phyloP scores from a whole-genome alignment of 1,140 invertebrate species.

The Drosophila asahinai region DNA sequence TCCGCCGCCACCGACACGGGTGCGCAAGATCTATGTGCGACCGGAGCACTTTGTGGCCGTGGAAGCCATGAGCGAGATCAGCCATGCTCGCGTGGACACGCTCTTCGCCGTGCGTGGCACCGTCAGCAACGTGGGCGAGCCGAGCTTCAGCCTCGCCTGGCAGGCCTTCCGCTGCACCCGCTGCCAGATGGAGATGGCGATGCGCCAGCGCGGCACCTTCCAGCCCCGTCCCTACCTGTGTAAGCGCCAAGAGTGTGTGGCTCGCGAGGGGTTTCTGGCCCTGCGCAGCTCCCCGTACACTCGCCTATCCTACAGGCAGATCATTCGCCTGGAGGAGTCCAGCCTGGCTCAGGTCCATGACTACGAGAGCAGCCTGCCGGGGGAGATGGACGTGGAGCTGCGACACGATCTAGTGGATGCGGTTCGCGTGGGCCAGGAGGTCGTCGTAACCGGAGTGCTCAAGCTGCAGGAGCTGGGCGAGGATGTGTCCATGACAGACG shows the following conservation, averaged over 20 bases:
- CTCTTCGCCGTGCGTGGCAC: slow-evolving; percentile 92
- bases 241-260: slow-evolving; percentile 54
- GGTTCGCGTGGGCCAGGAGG: slow-evolving; percentile 95
- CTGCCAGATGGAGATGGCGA: slow-evolving; percentile 88
- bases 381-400: slow-evolving; percentile 91
- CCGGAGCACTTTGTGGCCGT: slow-evolving; percentile 52
- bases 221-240: slow-evolving; percentile 63
- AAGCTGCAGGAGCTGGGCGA: slow-evolving; percentile 80
- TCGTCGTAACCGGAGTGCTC: slow-evolving; percentile 93
- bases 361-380: slow-evolving; percentile 30
- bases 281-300: slow-evolving; percentile 73
- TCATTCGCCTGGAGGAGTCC: slow-evolving; percentile 70
- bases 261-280: slow-evolving; percentile 63
- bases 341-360: slow-evolving; percentile 46
- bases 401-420: slow-evolving; percentile 94
- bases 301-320: slow-evolving; percentile 61
- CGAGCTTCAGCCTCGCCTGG: slow-evolving; percentile 90
- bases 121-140: slow-evolving; percentile 92
- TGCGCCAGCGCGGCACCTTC: slow-evolving; percentile 85
- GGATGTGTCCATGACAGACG: background rate
- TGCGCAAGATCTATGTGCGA: slow-evolving; percentile 65
- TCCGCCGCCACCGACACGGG: slow-evolving; percentile 17
- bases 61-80: slow-evolving; percentile 46
- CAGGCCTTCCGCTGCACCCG: slow-evolving; percentile 92
- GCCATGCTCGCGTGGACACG: slow-evolving; percentile 84